phyloP scores from a whole-genome alignment of 2,888 invertebrate genomes.

The Diadegma fenestrale region DNA sequence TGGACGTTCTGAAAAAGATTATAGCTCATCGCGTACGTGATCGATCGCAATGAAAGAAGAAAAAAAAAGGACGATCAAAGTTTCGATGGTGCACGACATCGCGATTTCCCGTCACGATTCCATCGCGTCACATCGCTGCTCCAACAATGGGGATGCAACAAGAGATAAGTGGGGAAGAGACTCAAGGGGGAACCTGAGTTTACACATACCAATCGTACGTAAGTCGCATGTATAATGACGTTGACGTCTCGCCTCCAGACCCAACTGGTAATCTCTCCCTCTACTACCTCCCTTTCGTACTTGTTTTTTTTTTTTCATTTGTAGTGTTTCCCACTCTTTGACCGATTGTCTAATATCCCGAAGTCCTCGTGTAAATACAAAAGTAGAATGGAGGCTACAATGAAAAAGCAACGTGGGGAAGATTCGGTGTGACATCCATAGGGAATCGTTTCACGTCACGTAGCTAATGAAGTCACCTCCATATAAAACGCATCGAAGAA shows the following conservation, averaged over 20 bases:
- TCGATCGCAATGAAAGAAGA: neutral
- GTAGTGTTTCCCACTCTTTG: constrained; percentile 7
- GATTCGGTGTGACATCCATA: constrained; percentile 17
- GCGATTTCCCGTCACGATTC: constrained; percentile 45
- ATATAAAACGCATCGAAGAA: constrained; percentile 25
- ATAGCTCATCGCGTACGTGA: constrained; percentile 6
- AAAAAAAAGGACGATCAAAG: constrained; percentile 3
- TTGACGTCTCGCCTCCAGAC: constrained; percentile 19
- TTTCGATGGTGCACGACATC: constrained; percentile 26
- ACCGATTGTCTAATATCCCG: constrained; percentile 42
- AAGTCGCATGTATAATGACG: constrained; percentile 51
- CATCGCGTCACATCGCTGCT: constrained; percentile 6
- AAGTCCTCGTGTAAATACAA: constrained; percentile 11
- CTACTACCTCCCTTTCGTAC: constrained; percentile 10
- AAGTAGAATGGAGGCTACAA: constrained; percentile 4
- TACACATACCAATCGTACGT: constrained; percentile 39
- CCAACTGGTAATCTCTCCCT: constrained; percentile 21
- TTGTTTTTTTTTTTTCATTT: neutral
- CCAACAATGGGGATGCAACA: constrained; percentile 16
- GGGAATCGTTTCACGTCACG: constrained; percentile 44
- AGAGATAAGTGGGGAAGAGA: neutral
- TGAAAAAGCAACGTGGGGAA: constrained; percentile 17
- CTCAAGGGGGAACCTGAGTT: constrained; percentile 50
- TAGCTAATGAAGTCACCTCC: constrained; percentile 56
- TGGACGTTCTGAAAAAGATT: constrained; percentile 21